Conservation (phyloP, 2,888 invertebrate species). For the Eupeodes luniger region DNA sequence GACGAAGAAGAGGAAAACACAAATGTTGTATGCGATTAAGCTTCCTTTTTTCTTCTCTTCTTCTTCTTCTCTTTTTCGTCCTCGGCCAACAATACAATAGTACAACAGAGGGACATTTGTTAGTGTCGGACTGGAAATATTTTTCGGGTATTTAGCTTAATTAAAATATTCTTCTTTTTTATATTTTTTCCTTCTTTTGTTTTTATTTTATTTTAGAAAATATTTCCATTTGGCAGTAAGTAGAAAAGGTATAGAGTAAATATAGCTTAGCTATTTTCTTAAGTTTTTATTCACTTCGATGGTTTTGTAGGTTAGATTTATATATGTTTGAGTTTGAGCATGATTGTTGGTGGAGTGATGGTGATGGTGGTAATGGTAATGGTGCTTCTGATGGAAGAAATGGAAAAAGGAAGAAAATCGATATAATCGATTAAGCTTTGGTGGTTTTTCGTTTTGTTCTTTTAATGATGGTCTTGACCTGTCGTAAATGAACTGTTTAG, state of each 20-base stretch:
- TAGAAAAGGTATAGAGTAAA: background rate
- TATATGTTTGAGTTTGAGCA: background rate
- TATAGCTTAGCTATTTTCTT: background rate
- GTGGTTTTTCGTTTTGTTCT: background rate
- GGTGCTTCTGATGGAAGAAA: too few species aligned
- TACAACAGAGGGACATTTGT: constrained; percentile 49
- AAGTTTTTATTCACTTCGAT: background rate
- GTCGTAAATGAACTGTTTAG: constrained; percentile 38
- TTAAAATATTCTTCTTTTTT: constrained; percentile 48
- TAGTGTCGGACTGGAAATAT: constrained; percentile 58
- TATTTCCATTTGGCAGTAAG: constrained; percentile 17
- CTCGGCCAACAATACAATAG: background rate
- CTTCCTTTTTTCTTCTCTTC: background rate
- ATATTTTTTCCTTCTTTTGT: constrained; percentile 35
- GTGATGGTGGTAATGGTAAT: background rate
- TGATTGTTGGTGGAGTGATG: background rate
- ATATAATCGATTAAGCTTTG: constrained; percentile 57
- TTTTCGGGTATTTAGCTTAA: constrained; percentile 67
- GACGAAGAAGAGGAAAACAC: constrained; percentile 31
- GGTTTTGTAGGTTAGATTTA: background rate
- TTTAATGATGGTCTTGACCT: constrained; percentile 58
- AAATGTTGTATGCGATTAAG: constrained; percentile 62
- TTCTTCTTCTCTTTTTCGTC: background rate
- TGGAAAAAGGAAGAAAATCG: constrained; percentile 39
- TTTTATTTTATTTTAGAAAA: constrained; percentile 44